Evolutionary conservation across 2,888 invertebrate genomes (phyloP).

Genomic region (Sclerodermus sp.): DNA sequence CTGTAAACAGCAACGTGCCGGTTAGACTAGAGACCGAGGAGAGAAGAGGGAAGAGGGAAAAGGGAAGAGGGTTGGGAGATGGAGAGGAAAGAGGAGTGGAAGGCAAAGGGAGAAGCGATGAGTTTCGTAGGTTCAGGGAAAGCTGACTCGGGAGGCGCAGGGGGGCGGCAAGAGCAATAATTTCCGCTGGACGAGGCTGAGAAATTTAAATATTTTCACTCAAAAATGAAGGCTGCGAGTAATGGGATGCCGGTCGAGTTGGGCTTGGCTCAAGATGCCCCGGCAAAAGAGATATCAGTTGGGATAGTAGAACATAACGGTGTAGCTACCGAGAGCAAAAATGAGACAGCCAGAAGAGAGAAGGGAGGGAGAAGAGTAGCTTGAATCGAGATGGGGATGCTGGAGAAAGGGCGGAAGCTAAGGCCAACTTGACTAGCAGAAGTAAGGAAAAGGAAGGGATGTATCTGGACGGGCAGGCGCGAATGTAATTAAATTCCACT

Average conservation of each 20-base stretch:
- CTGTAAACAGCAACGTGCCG: slow-evolving; percentile 14
- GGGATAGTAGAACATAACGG: neutral
- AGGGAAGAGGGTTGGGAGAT: neutral
- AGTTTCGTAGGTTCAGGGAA: slow-evolving; percentile 7
- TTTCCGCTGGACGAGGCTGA: slow-evolving; percentile 31
- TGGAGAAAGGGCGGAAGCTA: no score
- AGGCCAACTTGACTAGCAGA: slow-evolving; percentile 3
- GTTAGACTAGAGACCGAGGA: neutral
- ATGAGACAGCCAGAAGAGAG: neutral
- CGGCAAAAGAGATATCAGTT: neutral
- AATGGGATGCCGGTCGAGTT: slow-evolving; percentile 26
- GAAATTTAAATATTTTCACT: slow-evolving; percentile 42
- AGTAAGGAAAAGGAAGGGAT: slow-evolving; percentile 27
- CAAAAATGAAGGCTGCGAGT: slow-evolving; percentile 30
- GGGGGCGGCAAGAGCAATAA: slow-evolving; percentile 28
- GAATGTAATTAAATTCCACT: slow-evolving; percentile 48
- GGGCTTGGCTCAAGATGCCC: neutral
- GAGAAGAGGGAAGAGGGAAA: neutral
- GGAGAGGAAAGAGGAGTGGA: neutral
- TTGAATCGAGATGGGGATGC: no score
- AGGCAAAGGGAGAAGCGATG: neutral
- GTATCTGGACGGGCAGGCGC: slow-evolving; percentile 26
- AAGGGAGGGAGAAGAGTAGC: neutral
- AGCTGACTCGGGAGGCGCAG: slow-evolving; percentile 6
- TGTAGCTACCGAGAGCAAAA: neutral